phyloP scores from a whole-genome alignment of 2,797 vertebrate genomes.

The Molossus alvarezi region DNA sequence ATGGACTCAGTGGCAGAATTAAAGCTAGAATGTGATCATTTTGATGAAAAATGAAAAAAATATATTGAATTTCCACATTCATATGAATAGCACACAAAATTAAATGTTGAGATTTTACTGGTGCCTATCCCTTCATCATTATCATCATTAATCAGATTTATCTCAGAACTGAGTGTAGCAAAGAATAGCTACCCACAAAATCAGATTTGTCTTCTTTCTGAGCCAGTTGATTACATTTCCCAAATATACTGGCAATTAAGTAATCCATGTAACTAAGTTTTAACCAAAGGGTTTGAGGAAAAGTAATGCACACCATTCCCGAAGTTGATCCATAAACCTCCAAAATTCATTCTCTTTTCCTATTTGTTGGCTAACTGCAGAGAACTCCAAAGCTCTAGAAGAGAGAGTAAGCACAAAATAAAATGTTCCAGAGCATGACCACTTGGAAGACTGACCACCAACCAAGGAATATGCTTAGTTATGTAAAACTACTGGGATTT shows the following conservation, averaged over 20 bases:
- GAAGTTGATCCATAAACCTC: not conserved
- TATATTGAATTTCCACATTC: not conserved
- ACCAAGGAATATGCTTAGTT: not conserved
- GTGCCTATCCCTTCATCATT: not conserved
- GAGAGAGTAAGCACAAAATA: not conserved
- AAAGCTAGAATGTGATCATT: not conserved
- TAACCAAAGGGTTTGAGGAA: not conserved
- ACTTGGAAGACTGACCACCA: not conserved
- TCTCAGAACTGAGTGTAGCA: not conserved
- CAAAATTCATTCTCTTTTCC: not conserved
- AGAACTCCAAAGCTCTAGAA: not conserved
- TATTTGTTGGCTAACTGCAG: not conserved
- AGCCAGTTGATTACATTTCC: not conserved
- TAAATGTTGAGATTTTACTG: not conserved
- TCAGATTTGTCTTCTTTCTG: not conserved
- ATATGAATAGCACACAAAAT: not conserved
- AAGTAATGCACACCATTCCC: not conserved
- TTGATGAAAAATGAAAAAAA: constrained; percentile 3
- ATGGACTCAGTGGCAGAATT: not conserved
- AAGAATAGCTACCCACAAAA: not conserved
- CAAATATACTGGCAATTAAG: not conserved
- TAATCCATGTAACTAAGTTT: not conserved
- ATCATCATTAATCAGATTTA: not conserved
- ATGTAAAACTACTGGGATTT: not conserved
- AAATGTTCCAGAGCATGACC: not conserved